A percentile compares a stretch with the other conserved stretches of the same genome.
Evolutionary conservation across 2,113 vertebrate species (phyloP).

Genomic region (Oryzias melastigma): DNA sequence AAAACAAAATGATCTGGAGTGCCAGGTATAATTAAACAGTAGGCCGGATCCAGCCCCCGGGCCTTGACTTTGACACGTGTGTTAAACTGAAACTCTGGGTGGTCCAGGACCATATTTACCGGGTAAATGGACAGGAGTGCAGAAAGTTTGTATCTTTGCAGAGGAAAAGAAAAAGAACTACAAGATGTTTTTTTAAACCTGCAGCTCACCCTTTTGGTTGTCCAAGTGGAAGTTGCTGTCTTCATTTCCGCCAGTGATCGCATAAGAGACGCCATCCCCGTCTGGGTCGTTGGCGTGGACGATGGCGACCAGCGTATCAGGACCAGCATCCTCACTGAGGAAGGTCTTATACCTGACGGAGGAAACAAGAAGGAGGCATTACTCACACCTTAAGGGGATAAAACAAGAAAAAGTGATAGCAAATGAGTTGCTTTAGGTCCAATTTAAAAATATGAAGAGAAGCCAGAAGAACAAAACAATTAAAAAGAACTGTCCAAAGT

Average conservation of each 20-base stretch:
- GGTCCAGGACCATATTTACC: too few species aligned
- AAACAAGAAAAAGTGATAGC: too few species aligned
- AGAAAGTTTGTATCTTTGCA: background rate
- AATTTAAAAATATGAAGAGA: too few species aligned
- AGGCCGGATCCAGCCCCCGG: too few species aligned
- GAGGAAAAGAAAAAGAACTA: background rate
- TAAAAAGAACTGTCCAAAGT: background rate
- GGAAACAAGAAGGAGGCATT: background rate
- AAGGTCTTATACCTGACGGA: slow-evolving; percentile 85
- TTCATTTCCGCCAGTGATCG: slow-evolving; percentile 87
- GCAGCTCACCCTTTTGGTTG: slow-evolving; percentile 82
- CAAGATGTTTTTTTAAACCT: background rate
- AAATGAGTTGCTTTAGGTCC: too few species aligned
- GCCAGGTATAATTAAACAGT: too few species aligned
- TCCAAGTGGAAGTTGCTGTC: slow-evolving; percentile 89
- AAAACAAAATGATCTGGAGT: too few species aligned
- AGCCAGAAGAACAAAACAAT: too few species aligned
- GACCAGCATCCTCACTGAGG: slow-evolving; percentile 89
- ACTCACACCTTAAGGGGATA: background rate
- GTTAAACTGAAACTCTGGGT: too few species aligned
- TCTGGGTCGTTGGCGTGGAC: slow-evolving; percentile 88
- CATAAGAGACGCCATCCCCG: slow-evolving; percentile 83
- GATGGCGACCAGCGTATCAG: slow-evolving; percentile 84
- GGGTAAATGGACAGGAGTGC: too few species aligned
- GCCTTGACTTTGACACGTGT: too few species aligned